Base-by-base conservation (phyloP, 2,888 invertebrate species). In the Drosophila differens region DNA sequence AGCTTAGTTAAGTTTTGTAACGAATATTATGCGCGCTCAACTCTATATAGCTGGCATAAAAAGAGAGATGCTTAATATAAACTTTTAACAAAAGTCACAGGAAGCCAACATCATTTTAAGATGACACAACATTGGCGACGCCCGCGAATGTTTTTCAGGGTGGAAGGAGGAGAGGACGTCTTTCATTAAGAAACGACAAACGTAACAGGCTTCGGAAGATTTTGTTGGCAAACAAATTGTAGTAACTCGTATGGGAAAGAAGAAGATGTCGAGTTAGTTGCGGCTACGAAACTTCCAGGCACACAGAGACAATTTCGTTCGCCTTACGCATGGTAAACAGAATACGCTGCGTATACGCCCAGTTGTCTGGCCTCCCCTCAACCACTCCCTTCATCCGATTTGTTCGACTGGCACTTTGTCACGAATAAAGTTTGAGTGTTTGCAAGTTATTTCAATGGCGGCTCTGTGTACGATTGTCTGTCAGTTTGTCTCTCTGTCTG, bases 221-320 rank as follows among this genome's bases (percentile, higher is more conserved):
- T 71, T 76, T 78, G 81, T 85, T 85, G 78, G 75, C 78, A 83
- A 88, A 83, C 83, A 83, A 85, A 83, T 85, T 82, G 82, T 61
- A 73, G 77, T 72, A 75, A 67, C 72, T 80, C 75, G 71, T 75
- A 74, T 64, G 62, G 53, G 64, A 19, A 28, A 58, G 41, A 44
- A 33, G 30, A 53, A 61, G 57, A 67, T 54, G 74, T 74, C 70
- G 68, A 80, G 71, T 80, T 82, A 78, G 82, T 82, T 82, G 85
- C 72, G 83, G 78, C 71, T 74, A 62, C 60, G 69, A 83, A 82
- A 76, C 76, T 86, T 81, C 28, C 58, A 82, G 74, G 59, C 75
- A 74, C 53, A 75, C 70, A 22, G 33, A 25, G 32, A 41, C 39
- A 76, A 85, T 85, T 87, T 85, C 85, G 78, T 82, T 85, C 78